Conservation (phyloP, 2,113 vertebrate species). For the Penelope pileata region DNA sequence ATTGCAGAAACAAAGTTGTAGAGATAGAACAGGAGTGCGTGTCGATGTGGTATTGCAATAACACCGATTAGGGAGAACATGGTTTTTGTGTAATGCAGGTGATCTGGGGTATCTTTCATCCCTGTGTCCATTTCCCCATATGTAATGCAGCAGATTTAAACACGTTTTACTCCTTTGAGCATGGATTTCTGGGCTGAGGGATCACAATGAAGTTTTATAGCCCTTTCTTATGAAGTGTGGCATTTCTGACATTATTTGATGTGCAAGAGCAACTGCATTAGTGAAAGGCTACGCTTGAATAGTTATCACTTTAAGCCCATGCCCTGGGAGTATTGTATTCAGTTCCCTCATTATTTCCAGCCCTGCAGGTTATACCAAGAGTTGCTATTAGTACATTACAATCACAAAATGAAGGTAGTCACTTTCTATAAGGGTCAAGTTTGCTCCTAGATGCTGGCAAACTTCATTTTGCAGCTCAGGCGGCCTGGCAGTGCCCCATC, state of each 20-base stretch:
- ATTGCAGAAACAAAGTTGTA: neutral
- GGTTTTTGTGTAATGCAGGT: neutral
- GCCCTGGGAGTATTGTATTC: conserved; percentile 66
- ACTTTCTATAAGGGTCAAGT: conserved; percentile 59
- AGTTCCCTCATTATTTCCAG: conserved; percentile 71
- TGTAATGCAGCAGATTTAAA: conserved; percentile 15
- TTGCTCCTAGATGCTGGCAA: conserved; percentile 14
- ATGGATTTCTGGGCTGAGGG: conserved; percentile 48
- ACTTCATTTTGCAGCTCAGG: neutral
- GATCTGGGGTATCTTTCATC: neutral
- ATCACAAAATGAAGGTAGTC: conserved; percentile 58
- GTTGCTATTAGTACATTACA: conserved; percentile 63
- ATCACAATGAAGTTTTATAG: conserved; percentile 72
- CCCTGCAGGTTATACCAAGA: conserved; percentile 70
- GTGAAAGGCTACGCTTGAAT: conserved; percentile 65
- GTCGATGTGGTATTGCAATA: neutral
- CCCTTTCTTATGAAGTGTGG: conserved; percentile 64
- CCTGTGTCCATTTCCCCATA: neutral
- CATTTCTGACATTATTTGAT: conserved; percentile 75
- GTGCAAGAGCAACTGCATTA: conserved; percentile 70
- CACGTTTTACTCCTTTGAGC: conserved; percentile 28
- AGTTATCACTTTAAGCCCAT: conserved; percentile 71
- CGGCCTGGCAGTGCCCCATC: neutral
- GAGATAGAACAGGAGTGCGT: neutral
- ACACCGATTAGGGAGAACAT: neutral